Percentiles rank a stretch among this genome's conserved stretches.
Evolutionary conservation across 2,797 vertebrate species (phyloP).

Genomic region (Neomorphus geoffroyi): DNA sequence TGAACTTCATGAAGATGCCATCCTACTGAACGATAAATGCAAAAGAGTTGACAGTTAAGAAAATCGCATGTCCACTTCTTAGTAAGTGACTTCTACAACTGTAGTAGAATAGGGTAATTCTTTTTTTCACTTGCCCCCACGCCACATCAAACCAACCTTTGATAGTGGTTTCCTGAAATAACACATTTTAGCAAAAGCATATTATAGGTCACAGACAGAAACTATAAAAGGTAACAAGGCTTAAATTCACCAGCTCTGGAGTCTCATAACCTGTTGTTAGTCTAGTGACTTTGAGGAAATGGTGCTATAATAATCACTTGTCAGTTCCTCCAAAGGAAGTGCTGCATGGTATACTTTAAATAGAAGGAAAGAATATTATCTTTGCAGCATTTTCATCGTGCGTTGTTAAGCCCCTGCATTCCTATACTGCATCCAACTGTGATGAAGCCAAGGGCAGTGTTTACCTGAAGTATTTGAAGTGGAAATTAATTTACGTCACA

Average conservation of each 20-base stretch:
- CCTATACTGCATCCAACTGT: neutral
- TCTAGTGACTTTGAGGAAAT: conserved; percentile 15
- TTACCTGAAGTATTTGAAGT: neutral
- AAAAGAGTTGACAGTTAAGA: neutral
- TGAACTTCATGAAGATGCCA: neutral
- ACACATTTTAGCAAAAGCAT: neutral
- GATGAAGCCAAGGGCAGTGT: neutral
- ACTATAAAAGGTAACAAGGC: conserved; percentile 17
- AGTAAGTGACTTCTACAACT: neutral
- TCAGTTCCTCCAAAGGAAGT: conserved; percentile 15
- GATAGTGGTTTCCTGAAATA: conserved; percentile 30
- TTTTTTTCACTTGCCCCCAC: neutral
- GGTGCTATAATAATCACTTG: conserved; percentile 3
- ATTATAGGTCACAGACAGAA: neutral
- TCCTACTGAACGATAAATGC: neutral
- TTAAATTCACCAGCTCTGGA: neutral
- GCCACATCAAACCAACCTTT: neutral
- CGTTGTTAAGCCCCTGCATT: neutral
- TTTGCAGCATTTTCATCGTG: neutral
- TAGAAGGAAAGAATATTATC: neutral
- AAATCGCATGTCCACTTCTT: neutral
- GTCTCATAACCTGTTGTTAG: neutral
- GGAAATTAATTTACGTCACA: neutral
- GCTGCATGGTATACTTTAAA: neutral
- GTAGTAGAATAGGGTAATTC: neutral